Conservation (phyloP, 2,113 vertebrate genomes). For the Dicrurus megarhynchus region DNA sequence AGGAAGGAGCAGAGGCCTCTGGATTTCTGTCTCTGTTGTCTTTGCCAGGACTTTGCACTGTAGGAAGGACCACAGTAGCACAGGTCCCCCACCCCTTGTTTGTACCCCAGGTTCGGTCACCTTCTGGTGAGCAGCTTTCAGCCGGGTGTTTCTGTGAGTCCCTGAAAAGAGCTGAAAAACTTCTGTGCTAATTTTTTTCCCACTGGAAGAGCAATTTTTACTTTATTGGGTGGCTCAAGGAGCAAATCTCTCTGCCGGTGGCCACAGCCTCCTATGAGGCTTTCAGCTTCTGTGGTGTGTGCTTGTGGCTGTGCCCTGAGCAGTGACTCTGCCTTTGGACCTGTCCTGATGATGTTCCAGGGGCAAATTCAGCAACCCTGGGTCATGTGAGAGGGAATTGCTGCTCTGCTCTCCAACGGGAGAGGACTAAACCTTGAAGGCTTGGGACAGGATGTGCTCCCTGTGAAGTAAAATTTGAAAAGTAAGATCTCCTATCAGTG, state of each 20-base stretch:
- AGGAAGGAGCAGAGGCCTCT: neutral
- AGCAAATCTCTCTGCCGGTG: neutral
- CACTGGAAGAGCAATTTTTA: neutral
- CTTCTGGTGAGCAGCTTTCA: neutral
- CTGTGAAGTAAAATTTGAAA: neutral
- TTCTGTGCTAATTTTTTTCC: neutral
- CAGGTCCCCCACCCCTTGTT: neutral
- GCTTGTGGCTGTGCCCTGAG: neutral
- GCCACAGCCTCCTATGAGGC: neutral
- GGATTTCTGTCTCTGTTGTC: neutral
- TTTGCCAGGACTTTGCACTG: neutral
- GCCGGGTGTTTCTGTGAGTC: neutral
- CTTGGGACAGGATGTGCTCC: neutral
- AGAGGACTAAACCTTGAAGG: neutral
- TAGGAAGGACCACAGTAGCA: neutral
- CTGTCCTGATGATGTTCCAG: neutral
- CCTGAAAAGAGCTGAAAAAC: neutral
- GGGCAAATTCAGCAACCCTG: neutral
- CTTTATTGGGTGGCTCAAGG: neutral
- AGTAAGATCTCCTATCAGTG: neutral
- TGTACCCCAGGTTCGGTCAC: neutral
- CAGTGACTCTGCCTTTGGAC: neutral
- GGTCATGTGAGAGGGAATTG: neutral
- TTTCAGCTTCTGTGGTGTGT: neutral
- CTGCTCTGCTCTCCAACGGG: fast-evolving